These are phyloP conservation scores for Ceratitis capitata DNA, from an alignment of 1,140 invertebrate genomes.

Conservation along the genomic window DNA sequence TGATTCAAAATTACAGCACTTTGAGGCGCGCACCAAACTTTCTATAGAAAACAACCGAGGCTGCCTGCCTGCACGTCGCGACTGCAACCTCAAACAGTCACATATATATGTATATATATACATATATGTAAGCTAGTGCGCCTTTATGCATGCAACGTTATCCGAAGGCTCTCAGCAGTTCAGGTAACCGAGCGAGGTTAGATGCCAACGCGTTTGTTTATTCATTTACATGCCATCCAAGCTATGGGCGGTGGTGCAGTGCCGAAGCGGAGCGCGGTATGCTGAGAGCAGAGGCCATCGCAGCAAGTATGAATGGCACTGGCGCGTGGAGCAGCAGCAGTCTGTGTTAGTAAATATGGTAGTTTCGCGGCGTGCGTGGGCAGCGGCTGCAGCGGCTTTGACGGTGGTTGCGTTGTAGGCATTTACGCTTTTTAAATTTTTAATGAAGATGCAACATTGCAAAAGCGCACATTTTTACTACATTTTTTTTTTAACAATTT, in stretches of 20 bases:
- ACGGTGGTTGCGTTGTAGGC: background rate
- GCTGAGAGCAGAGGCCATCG: background rate
- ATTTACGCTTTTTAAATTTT: conserved; percentile 47
- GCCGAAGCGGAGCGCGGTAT: too few relatives aligned
- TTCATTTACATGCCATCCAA: background rate
- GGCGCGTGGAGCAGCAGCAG: background rate
- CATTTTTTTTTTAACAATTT: too few relatives aligned
- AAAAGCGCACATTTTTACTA: background rate
- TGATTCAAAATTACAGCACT: background rate
- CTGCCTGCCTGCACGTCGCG: background rate
- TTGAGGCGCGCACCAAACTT: background rate
- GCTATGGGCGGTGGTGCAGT: background rate
- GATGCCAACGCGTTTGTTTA: conserved; percentile 6
- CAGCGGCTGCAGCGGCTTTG: background rate
- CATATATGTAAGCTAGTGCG: background rate
- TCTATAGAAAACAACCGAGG: background rate
- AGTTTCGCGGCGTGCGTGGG: background rate
- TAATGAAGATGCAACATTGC: conserved; percentile 50
- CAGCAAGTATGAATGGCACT: background rate
- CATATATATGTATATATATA: background rate
- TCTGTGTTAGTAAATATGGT: background rate
- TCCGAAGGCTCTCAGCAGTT: background rate
- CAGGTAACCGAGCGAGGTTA: conserved; percentile 24
- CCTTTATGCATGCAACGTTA: background rate
- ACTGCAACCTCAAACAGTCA: background rate